Conservation (phyloP, 2,113 vertebrate genomes). For the Motacilla alba region DNA sequence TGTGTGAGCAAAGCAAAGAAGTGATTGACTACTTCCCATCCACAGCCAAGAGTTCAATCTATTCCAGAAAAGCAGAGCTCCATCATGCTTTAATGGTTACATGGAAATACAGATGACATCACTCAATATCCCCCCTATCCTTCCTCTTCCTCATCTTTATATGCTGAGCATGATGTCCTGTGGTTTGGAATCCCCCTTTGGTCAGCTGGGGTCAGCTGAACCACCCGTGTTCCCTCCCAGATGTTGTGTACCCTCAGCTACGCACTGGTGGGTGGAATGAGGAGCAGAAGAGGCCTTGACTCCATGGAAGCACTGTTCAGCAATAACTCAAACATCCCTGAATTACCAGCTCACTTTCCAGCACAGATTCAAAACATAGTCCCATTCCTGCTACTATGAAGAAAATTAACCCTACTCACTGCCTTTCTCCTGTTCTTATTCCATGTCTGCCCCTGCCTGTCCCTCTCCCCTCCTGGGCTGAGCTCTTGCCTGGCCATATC, state of each 20-base stretch:
- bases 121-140: accelerated
- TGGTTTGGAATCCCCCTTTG: neutral
- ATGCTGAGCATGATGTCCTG: neutral
- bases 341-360: neutral
- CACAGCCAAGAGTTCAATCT: neutral
- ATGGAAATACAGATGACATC: neutral
- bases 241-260: neutral
- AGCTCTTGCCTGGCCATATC: neutral
- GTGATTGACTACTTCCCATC: neutral
- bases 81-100: neutral
- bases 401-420: neutral
- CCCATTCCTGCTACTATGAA: neutral
- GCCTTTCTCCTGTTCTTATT: neutral
- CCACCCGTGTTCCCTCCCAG: neutral
- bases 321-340: neutral
- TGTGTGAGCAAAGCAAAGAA: neutral
- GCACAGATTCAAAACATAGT: neutral
- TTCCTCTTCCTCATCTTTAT: neutral
- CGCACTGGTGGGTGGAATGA: neutral
- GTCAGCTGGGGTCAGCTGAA: neutral
- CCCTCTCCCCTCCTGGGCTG: neutral
- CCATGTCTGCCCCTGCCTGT: too few species aligned
- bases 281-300: neutral
- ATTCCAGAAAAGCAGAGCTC: neutral
- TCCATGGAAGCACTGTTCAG: neutral